Conservation (phyloP, 2,888 invertebrate species). For the Chymomyza amoena region DNA sequence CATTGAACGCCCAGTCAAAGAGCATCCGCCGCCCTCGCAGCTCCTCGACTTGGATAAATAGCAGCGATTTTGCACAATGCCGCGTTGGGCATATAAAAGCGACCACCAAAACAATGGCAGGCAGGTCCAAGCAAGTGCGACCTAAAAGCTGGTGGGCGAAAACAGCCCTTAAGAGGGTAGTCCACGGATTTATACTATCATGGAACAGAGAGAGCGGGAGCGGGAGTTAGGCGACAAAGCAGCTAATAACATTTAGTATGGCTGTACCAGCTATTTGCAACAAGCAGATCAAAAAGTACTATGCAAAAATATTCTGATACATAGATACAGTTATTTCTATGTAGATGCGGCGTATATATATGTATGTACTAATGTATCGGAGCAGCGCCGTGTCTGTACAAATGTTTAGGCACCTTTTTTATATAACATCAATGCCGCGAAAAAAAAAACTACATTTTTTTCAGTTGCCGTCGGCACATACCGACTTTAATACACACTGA, state of each 20-base stretch:
- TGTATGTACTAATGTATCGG: background rate
- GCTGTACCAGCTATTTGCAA: slow-evolving; percentile 27
- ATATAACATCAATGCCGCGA: slow-evolving; percentile 43
- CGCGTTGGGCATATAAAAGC: slow-evolving; percentile 50
- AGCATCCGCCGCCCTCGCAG: slow-evolving; percentile 51
- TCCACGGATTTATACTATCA: background rate
- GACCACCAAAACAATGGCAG: slow-evolving; percentile 47
- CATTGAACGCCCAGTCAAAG: slow-evolving; percentile 54
- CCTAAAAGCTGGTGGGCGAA: slow-evolving; percentile 7
- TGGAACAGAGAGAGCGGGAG: background rate
- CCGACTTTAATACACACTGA: too few species aligned
- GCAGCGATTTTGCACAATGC: slow-evolving; percentile 33
- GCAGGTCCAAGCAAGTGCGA: slow-evolving; percentile 6
- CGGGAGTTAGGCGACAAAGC: slow-evolving; percentile 54
- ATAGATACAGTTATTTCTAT: background rate
- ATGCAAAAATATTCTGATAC: background rate
- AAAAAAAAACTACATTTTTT: background rate
- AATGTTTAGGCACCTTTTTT: slow-evolving; percentile 67
- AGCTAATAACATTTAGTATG: slow-evolving; percentile 66
- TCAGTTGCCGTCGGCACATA: too few species aligned
- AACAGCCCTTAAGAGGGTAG: background rate
- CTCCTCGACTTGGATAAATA: slow-evolving; percentile 41
- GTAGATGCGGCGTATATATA: too few species aligned
- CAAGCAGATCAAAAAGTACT: slow-evolving; percentile 19
- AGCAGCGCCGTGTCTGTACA: slow-evolving; percentile 38